Evolutionary conservation across 1,140 invertebrate genomes (phyloP).

Genomic region (Cotesia vestalis): DNA sequence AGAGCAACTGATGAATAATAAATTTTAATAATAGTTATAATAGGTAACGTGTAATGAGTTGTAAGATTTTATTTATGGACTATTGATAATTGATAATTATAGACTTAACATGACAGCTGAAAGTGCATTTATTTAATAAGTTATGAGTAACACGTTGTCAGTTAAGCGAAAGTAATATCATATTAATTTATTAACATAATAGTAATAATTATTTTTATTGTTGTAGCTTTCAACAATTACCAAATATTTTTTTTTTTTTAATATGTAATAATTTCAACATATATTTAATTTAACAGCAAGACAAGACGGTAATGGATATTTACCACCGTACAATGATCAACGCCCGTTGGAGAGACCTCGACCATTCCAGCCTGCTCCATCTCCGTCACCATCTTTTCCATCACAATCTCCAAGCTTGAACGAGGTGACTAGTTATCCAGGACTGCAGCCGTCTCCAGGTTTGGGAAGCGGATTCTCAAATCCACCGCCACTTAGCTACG

Average conservation of each 20-base stretch:
- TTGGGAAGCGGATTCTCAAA: conserved; percentile 44
- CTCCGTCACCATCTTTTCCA: conserved; percentile 43
- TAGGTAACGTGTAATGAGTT: too few species aligned
- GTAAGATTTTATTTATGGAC: too few species aligned
- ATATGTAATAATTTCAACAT: not conserved
- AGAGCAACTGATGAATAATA: too few species aligned
- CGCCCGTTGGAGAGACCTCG: conserved; percentile 73
- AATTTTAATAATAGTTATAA: too few species aligned
- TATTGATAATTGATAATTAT: conserved; percentile 10
- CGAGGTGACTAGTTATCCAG: conserved; percentile 50
- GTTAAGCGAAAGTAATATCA: conserved; percentile 9
- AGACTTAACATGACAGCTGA: not conserved
- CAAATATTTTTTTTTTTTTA: not conserved
- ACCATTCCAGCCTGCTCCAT: conserved; percentile 70
- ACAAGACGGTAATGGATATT: conserved; percentile 67
- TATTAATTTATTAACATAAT: not conserved
- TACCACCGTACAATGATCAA: conserved; percentile 68
- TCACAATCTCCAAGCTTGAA: conserved; percentile 50
- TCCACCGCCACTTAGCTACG: conserved; percentile 33
- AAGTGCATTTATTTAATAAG: not conserved
- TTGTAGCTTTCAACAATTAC: not conserved
- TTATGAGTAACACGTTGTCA: not conserved
- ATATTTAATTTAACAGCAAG: conserved; percentile 67
- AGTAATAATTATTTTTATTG: not conserved
- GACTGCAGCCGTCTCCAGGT: conserved; percentile 48